Percentiles rank a stretch among this genome's conserved stretches.
Evolutionary conservation across 2,888 invertebrate species (phyloP).

Genomic region (Hypercompe scribonia): DNA sequence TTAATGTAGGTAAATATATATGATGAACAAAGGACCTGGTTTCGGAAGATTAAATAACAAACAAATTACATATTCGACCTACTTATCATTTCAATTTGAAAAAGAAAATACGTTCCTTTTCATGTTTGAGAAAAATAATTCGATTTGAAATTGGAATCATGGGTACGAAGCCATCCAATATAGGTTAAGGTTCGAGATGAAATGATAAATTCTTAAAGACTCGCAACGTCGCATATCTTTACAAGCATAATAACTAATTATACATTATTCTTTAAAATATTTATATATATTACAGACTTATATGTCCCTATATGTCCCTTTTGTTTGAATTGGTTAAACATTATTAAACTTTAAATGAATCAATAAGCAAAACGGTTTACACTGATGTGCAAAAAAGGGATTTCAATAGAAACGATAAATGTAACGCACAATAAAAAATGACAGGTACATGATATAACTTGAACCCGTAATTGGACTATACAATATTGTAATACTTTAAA

Average conservation of each 20-base stretch:
- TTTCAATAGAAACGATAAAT: no score
- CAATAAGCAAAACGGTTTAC: no score
- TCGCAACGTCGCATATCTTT: neutral
- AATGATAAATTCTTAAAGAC: neutral
- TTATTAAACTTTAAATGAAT: no score
- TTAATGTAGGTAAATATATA: neutral
- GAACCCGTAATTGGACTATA: no score
- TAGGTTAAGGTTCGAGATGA: slow-evolving; percentile 2
- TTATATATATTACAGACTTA: no score
- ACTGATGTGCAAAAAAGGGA: no score
- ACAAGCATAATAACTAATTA: neutral
- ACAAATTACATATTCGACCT: neutral
- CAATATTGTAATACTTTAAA: no score
- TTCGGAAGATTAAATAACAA: neutral
- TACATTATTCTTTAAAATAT: no score
- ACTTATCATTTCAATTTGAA: slow-evolving; percentile 4
- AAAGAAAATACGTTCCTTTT: neutral
- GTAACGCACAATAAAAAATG: no score
- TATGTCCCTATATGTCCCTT: no score
- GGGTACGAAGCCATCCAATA: neutral
- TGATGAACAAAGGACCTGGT: neutral
- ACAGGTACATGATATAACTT: no score
- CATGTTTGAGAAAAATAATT: neutral
- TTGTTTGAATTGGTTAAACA: no score
- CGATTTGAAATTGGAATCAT: slow-evolving; percentile 5